Evolutionary conservation across 2,113 vertebrate genomes (phyloP).

Genomic region (Orcinus orca): DNA sequence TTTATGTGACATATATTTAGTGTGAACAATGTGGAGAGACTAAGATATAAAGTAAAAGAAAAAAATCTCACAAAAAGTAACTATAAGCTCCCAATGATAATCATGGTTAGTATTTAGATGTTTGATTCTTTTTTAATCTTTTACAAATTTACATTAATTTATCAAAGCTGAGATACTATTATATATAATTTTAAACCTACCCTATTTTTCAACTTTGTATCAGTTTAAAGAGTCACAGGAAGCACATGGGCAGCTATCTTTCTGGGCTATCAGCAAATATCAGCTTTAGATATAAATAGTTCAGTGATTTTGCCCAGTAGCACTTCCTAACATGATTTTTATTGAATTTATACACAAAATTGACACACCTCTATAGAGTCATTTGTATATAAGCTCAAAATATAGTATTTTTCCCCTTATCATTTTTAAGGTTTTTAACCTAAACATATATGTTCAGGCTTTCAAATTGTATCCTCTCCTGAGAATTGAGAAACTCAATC

Average conservation of each 20-base stretch:
- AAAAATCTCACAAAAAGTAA: not conserved
- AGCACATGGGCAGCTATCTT: not conserved
- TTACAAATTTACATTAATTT: not conserved
- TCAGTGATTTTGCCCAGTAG: not conserved
- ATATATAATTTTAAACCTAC: not conserved
- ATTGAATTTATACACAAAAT: not conserved
- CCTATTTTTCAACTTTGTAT: not conserved
- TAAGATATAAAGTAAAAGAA: not conserved
- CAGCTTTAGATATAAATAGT: not conserved
- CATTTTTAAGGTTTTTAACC: constrained; percentile 11
- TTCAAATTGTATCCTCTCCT: not conserved
- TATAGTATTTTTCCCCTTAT: not conserved
- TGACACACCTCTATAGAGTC: not conserved
- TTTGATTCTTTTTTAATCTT: not conserved
- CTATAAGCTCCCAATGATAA: not conserved
- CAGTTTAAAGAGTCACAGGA: not conserved
- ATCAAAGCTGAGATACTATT: not conserved
- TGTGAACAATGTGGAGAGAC: not conserved
- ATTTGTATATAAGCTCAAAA: not conserved
- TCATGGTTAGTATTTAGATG: not conserved
- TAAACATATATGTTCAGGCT: not conserved
- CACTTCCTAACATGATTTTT: not conserved
- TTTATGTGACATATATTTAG: not conserved
- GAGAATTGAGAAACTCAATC: constrained; percentile 1
- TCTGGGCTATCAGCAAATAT: not conserved